Evolutionary conservation across 2,113 vertebrate genomes (phyloP), one percentile per base, ranked within the genome.

Genomic region (Nymphicus hollandicus): DNA sequence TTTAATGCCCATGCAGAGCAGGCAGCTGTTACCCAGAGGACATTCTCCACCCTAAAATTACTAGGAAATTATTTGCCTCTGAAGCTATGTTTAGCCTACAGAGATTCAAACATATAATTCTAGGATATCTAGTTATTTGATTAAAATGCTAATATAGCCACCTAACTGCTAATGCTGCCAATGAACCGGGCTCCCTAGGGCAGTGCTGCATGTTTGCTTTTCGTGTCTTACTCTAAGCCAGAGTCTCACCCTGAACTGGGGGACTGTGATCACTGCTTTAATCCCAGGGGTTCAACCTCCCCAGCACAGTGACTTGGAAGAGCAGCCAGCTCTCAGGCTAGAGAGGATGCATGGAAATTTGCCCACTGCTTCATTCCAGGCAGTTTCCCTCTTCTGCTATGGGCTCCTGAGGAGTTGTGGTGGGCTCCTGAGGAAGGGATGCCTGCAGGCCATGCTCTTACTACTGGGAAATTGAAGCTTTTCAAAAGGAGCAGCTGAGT

Each of bases 21-120:
- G 83, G 92, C 96, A 96, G 91, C 92, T 92, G 86, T 87, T 96
- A 96, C 88, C 96, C 93, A 96, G 84, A 95, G 91, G 92, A 96
- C 92, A 77, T 89, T 92, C 93, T 92, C 96, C 91, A 97, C 93
- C 96, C 96, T 94, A 92, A 96, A 97, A 96, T 97, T 95, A 97
- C 93, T 96, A 92, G 95, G 92, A 96, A 96, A 96, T 96, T 96
- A 96, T 97, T 97, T 96, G 95, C 91, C 88, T 96, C 95, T 94
- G 93, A 96, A 96, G 86, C 93, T 97, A 96, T 96, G 94, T 96
- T 97, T 97, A 97, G 96, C 96, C 96, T 93, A 94, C 92, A 91
- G 93, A 94, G 95, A 94, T 91, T 96, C 95, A 96, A 96, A 96
- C 91, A 80, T 96, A 82, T 97, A 97, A 96, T 97, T 97, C 94